Percentiles rank a stretch among this genome's conserved stretches.
Evolutionary conservation across 92 coral and sea anemone species (phyloP).

Genomic region (Parazoanthus swiftii): DNA sequence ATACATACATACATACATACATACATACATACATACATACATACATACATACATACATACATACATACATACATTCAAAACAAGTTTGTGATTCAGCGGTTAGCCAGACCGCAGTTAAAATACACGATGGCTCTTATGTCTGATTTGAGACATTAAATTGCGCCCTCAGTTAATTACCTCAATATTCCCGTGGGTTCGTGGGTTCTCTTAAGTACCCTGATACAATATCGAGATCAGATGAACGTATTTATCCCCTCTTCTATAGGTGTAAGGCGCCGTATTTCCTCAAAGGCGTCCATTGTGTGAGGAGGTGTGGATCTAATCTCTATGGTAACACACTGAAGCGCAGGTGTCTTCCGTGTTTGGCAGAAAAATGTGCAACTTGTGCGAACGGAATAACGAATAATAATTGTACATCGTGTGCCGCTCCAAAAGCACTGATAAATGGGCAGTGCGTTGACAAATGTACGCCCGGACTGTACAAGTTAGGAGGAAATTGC

Average conservation of each 20-base stretch:
- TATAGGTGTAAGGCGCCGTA: constrained; percentile 67
- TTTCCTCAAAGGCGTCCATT: constrained; percentile 49
- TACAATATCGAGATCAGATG: no score
- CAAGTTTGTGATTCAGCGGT: no score
- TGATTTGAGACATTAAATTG: no score
- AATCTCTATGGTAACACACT: constrained; percentile 58
- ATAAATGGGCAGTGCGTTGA: constrained; percentile 70
- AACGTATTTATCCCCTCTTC: background rate
- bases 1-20: no score
- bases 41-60: no score
- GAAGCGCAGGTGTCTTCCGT: constrained; percentile 58
- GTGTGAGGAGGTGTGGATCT: constrained; percentile 65
- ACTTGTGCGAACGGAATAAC: constrained; percentile 68
- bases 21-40: no score
- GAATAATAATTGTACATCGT: constrained; percentile 65
- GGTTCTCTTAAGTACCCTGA: no score
- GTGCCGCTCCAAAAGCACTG: constrained; percentile 69
- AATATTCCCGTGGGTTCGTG: no score
- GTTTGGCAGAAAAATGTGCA: constrained; percentile 60
- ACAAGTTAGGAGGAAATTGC: constrained; percentile 49
- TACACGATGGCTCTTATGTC: no score
- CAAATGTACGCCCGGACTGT: constrained; percentile 60
- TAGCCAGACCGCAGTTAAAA: no score
- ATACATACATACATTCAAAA: no score
- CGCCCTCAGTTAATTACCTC: no score